Conservation (phyloP, 2,113 vertebrate species). For the Gasterosteus nipponicus region DNA sequence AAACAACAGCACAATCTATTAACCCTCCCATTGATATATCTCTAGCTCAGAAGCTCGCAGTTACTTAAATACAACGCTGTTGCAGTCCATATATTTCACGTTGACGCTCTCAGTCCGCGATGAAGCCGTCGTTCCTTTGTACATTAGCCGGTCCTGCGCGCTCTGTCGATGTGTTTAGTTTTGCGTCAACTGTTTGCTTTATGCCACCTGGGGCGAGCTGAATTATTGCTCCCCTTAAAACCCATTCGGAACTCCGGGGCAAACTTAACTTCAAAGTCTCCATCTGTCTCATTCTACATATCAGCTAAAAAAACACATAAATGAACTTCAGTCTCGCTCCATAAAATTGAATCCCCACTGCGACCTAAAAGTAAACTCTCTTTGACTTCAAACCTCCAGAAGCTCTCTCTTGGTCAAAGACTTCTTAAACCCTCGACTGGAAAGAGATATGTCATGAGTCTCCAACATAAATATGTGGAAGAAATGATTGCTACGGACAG, state of each 20-base stretch:
- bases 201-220: conserved; percentile 56
- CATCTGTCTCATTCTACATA: conserved; percentile 37
- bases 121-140: conserved; percentile 15
- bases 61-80: conserved; percentile 2
- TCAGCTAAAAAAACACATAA: conserved; percentile 49
- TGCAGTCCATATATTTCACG: neutral
- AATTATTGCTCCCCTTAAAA: conserved; percentile 65
- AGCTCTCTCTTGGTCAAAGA: conserved; percentile 40
- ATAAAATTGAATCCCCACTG: conserved; percentile 69
- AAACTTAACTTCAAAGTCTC: conserved; percentile 66
- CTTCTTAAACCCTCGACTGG: conserved; percentile 53
- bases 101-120: conserved; percentile 9
- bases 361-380: conserved; percentile 69
- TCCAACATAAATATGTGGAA: conserved; percentile 74
- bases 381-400: conserved; percentile 55
- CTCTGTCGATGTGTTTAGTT: conserved; percentile 32
- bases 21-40: neutral
- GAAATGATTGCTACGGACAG: conserved; percentile 54
- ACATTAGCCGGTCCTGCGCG: conserved; percentile 11
- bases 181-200: conserved; percentile 68
- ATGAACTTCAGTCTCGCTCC: conserved; percentile 65
- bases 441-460: conserved; percentile 64
- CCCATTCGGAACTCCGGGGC: conserved; percentile 37
- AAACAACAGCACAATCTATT: neutral
- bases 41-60: neutral